These are phyloP conservation scores for Calameuta filiformis DNA, from an alignment of 2,888 invertebrate genomes.

Conservation along the genomic window DNA sequence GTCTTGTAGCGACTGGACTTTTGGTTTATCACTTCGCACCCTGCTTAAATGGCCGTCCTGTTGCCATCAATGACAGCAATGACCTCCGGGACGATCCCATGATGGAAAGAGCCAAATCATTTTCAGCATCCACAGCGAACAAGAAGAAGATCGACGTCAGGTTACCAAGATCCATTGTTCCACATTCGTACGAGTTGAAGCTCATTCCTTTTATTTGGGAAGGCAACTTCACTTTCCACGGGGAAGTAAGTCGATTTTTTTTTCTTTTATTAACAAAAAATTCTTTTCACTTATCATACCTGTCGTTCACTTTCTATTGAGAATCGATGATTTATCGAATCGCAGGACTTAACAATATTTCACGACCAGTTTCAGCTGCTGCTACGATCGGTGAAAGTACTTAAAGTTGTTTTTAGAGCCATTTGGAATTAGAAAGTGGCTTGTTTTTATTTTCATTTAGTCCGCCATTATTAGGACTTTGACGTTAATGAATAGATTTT, in stretches of 20 bases:
- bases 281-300: neutral
- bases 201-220: slow-evolving; percentile 79
- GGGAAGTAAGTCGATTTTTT: slow-evolving; percentile 62
- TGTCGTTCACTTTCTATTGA: neutral
- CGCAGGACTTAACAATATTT: neutral
- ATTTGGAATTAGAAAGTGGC: slow-evolving; percentile 25
- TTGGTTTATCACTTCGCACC: slow-evolving; percentile 82
- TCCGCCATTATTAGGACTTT: neutral
- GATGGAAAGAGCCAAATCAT: slow-evolving; percentile 27
- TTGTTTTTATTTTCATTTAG: neutral
- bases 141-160: slow-evolving; percentile 72
- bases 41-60: slow-evolving; percentile 69
- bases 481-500: neutral
- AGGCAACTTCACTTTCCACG: slow-evolving; percentile 83
- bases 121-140: slow-evolving; percentile 32
- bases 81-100: slow-evolving; percentile 27
- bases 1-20: slow-evolving; percentile 77
- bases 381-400: slow-evolving; percentile 30
- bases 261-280: neutral
- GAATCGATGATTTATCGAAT: neutral
- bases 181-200: slow-evolving; percentile 77
- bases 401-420: slow-evolving; percentile 27
- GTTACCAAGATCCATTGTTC: slow-evolving; percentile 75
- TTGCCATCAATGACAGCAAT: slow-evolving; percentile 23
- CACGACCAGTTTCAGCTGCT: neutral